Base-by-base conservation (phyloP, 2,113 vertebrate species). In the Xyrauchen texanus region DNA sequence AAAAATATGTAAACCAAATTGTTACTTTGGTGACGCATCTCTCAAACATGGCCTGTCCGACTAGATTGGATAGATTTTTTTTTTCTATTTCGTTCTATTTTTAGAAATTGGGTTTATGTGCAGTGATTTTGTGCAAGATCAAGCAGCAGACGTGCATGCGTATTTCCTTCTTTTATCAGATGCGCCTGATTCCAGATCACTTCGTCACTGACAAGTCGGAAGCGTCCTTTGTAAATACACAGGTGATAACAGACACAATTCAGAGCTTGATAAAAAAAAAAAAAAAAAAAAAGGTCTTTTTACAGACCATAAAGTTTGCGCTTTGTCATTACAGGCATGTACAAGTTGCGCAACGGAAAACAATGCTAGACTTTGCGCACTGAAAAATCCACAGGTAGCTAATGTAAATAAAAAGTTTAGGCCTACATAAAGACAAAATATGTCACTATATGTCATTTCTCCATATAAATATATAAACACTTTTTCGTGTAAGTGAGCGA, bases 181-280 rank as follows among this genome's bases (percentile, higher is more conserved):
- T 72, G 49, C 82, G 81, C 84, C 82, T 86, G 85, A 90, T 88
- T 87, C 67, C 81, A 73, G 62, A 81, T 87, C 89, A 84, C 88
- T 90, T 90, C 85, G 90, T 91, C 92, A 89, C 79, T 87, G 89
- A 87, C 92, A 89, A 85, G 89, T 91, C 90, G 90, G 91, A 93
- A 92, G 87, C 87, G 81, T 88, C 82, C 88, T 92, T 89, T 90
- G 90, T 92, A 91, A 92, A 89, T 86, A 90, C 84, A 77, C 82
- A 86, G 90, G 92, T 89, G 91, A 89, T 92, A 91, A 92, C 89
- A 93, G 92, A 93, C 90, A 90, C 79, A 90, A 91, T 87, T 87
- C 91, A 92, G 90, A 85, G 84, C 85, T 83, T 15, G 84, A 88
- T 85, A 72, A 83, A 34, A 34, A 34, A 34, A 34, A 34, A 34